Conservation (phyloP, 2,888 invertebrate genomes). For the Acrobasis suavella region DNA sequence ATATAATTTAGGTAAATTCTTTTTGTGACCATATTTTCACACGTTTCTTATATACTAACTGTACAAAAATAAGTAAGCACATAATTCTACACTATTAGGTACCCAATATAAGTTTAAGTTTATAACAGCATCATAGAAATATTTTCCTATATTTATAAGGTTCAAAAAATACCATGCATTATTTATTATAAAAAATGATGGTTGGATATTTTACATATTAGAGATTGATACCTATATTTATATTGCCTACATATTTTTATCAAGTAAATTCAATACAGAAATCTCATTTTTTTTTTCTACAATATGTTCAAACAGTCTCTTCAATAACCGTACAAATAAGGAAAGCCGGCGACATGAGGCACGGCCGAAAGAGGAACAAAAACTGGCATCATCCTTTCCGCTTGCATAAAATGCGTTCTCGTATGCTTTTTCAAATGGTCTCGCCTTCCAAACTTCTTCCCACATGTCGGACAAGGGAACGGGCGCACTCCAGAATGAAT, state of each 20-base stretch:
- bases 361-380: constrained; percentile 83
- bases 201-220: too few relatives aligned
- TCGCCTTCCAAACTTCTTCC: constrained; percentile 95
- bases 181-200: too few relatives aligned
- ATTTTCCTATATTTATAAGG: constrained; percentile 4
- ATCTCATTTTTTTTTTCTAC: not conserved
- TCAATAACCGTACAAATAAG: constrained; percentile 83
- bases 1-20: too few relatives aligned
- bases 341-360: constrained; percentile 63
- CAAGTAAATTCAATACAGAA: too few relatives aligned
- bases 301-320: not conserved
- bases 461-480: constrained; percentile 93
- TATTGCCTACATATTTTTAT: too few relatives aligned
- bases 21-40: too few relatives aligned
- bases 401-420: constrained; percentile 88
- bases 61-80: too few relatives aligned
- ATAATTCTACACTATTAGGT: too few relatives aligned
- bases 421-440: constrained; percentile 98
- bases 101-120: too few relatives aligned
- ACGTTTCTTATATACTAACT: too few relatives aligned
- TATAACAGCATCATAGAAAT: not conserved
- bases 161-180: too few relatives aligned
- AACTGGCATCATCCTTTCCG: constrained; percentile 83
- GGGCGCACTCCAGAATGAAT: constrained; percentile 94
- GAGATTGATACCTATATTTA: too few relatives aligned